Percentiles rank a stretch among this genome's conserved stretches.
These are phyloP conservation scores for Aethina tumida DNA, from an alignment of 1,140 invertebrate genomes.

Conservation along the genomic window DNA sequence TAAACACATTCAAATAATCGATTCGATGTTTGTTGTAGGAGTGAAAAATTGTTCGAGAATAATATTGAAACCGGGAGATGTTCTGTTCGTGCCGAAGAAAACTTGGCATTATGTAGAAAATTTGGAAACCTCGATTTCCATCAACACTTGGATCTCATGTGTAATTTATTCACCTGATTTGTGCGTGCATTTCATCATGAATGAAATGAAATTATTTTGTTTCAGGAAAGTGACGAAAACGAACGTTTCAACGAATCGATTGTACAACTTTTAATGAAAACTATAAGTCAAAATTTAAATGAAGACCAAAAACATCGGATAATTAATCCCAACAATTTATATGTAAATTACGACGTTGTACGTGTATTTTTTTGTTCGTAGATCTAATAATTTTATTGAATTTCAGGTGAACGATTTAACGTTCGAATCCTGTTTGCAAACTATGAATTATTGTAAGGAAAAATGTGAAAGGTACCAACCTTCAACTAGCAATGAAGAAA, in stretches of 20 bases:
- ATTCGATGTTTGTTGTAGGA: slow-evolving; percentile 29
- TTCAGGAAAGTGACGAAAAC: slow-evolving; percentile 26
- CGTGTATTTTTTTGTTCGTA: no score
- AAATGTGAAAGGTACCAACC: no score
- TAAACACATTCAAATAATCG: background rate
- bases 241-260: slow-evolving; percentile 28
- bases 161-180: slow-evolving; percentile 34
- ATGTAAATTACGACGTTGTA: no score
- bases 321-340: slow-evolving; percentile 29
- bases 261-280: slow-evolving; percentile 24
- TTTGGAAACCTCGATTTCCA: slow-evolving; percentile 59
- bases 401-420: no score
- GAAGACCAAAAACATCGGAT: slow-evolving; percentile 12
- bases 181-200: slow-evolving; percentile 1
- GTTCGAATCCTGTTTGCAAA: no score
- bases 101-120: slow-evolving; percentile 98
- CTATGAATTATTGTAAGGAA: no score
- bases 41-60: slow-evolving; percentile 47
- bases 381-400: no score
- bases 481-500: no score
- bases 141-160: slow-evolving; percentile 82
- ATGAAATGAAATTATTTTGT: slow-evolving; percentile 9
- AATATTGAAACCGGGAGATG: slow-evolving; percentile 70
- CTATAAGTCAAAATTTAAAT: slow-evolving; percentile 18
- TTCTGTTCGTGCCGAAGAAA: slow-evolving; percentile 75